Percentiles rank a stretch among this genome's conserved stretches.
Evolutionary conservation across 2,113 vertebrate species (phyloP).

Genomic region (Mungos mungo): DNA sequence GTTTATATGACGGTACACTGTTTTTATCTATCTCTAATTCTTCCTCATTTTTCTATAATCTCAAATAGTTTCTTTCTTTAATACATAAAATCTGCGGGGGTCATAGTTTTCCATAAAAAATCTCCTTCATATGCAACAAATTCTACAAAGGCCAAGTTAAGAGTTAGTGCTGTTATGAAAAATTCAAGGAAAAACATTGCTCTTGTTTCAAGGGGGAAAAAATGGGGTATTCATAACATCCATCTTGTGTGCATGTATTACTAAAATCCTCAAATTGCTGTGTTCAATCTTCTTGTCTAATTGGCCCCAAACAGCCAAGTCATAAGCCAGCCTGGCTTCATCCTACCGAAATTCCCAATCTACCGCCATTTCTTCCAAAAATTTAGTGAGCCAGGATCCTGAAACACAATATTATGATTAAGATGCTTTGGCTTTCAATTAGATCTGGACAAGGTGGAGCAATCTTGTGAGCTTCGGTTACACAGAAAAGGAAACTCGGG

Average conservation of each 20-base stretch:
- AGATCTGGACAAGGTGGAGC: conserved; percentile 46
- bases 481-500: conserved; percentile 61
- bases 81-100: not conserved
- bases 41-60: not conserved
- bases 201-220: not conserved
- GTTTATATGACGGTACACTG: not conserved
- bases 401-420: conserved; percentile 75
- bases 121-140: conserved; percentile 12
- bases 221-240: conserved; percentile 33
- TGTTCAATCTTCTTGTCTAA: conserved; percentile 47
- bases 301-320: conserved; percentile 57
- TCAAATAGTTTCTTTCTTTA: conserved; percentile 31
- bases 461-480: conserved; percentile 45
- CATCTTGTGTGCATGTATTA: not conserved
- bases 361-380: conserved; percentile 70
- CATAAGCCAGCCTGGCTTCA: conserved; percentile 58
- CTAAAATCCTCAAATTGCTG: conserved; percentile 59
- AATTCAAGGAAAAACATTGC: not conserved
- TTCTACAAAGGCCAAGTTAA: conserved; percentile 35
- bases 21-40: not conserved
- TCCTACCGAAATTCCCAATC: conserved; percentile 60
- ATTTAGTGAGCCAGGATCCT: conserved; percentile 48
- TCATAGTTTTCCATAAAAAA: conserved; percentile 40
- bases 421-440: conserved; percentile 66
- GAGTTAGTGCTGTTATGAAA: not conserved